Evolutionary conservation across 2,113 vertebrate genomes (phyloP).

Genomic region (Oriolus oriolus): DNA sequence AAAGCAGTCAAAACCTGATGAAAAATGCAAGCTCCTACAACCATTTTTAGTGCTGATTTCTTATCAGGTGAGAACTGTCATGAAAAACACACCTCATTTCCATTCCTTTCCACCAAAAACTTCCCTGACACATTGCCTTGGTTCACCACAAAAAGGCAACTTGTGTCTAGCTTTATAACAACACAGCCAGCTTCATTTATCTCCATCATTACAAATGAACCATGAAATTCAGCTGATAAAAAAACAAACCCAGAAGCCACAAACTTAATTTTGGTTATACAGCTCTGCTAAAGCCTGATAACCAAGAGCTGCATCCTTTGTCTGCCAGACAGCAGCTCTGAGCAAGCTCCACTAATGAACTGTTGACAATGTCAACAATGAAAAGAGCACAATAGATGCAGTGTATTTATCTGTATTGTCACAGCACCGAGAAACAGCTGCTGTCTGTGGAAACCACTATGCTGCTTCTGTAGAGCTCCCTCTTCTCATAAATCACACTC

Average conservation of each 20-base stretch:
- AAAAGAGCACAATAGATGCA: conserved; percentile 49
- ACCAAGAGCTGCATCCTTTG: neutral
- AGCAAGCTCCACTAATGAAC: conserved; percentile 60
- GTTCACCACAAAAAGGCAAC: neutral
- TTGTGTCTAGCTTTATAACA: neutral
- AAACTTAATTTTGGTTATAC: conserved; percentile 1
- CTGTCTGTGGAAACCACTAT: conserved; percentile 25
- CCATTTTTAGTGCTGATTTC: neutral
- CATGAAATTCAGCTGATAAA: neutral
- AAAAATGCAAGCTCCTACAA: neutral
- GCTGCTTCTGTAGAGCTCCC: neutral
- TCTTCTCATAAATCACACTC: conserved; percentile 7
- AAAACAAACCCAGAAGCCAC: conserved; percentile 19
- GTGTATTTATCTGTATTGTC: conserved; percentile 45
- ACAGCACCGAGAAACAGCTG: conserved; percentile 38
- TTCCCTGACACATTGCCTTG: neutral
- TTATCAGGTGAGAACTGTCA: neutral
- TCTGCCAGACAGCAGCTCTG: conserved; percentile 20
- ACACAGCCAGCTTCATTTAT: neutral
- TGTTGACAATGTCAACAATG: conserved; percentile 59
- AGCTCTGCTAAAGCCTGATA: neutral
- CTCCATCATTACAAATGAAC: neutral
- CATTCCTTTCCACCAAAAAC: neutral
- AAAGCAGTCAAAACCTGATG: neutral
- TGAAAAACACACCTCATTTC: neutral